phyloP scores from a whole-genome alignment of 2,113 vertebrate genomes.

The Perca schrenkii region DNA sequence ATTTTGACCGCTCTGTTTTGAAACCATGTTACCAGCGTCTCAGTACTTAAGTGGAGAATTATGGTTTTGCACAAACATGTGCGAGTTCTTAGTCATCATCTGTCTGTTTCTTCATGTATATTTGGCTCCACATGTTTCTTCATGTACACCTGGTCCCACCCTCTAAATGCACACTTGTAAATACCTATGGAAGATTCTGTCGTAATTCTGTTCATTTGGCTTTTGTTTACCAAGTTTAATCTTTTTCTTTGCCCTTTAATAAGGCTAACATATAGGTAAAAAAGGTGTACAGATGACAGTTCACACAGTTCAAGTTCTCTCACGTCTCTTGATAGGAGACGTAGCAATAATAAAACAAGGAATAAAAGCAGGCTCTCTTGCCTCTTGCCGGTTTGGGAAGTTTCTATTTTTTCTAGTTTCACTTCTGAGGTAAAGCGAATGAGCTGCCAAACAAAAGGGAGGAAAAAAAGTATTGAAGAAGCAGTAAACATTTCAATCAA shows the following conservation, averaged over 20 bases:
- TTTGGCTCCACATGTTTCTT: conserved; percentile 46
- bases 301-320: conserved; percentile 50
- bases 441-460: conserved; percentile 39
- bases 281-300: conserved; percentile 16
- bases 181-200: not conserved
- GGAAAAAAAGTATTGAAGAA: conserved; percentile 24
- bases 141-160: conserved; percentile 24
- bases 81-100: conserved; percentile 48
- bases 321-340: conserved; percentile 33
- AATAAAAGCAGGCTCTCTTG: conserved; percentile 47
- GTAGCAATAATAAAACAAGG: conserved; percentile 18
- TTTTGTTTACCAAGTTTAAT: not conserved
- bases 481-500: conserved; percentile 27
- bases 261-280: conserved; percentile 9
- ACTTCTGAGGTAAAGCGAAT: conserved; percentile 36
- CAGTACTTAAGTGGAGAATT: conserved; percentile 45
- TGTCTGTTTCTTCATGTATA: conserved; percentile 26
- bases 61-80: conserved; percentile 65
- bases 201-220: not conserved
- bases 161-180: conserved; percentile 4
- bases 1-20: conserved; percentile 68
- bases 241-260: not conserved
- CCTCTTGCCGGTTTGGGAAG: conserved; percentile 51
- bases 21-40: conserved; percentile 41
- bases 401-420: conserved; percentile 71